phyloP scores from a whole-genome alignment of 2,797 vertebrate species.

The Gobionotothen gibberifrons region DNA sequence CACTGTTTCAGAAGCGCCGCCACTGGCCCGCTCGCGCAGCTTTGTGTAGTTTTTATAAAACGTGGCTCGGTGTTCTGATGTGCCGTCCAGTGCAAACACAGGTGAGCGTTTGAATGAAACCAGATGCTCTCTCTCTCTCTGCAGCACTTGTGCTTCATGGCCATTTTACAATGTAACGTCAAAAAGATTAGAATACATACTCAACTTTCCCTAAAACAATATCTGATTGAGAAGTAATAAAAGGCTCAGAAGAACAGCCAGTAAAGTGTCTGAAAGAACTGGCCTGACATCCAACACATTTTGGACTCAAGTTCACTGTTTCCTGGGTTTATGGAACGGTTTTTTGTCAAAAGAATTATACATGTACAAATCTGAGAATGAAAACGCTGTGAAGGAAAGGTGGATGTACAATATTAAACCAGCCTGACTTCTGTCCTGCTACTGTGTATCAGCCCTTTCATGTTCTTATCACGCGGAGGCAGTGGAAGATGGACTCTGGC shows the following conservation, averaged over 20 bases:
- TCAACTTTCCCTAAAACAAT: conserved; percentile 38
- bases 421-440: conserved; percentile 63
- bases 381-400: conserved; percentile 22
- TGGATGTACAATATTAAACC: conserved; percentile 30
- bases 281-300: conserved; percentile 30
- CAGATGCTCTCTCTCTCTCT: conserved; percentile 45
- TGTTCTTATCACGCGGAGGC: conserved; percentile 71
- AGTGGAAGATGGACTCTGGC: conserved; percentile 56
- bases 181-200: conserved; percentile 48
- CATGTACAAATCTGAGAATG: conserved; percentile 16
- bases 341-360: conserved; percentile 16
- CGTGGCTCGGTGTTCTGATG: conserved; percentile 49
- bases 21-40: conserved; percentile 32
- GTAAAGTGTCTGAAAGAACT: conserved; percentile 24
- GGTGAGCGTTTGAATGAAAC: conserved; percentile 67
- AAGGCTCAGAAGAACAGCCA: conserved; percentile 29
- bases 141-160: conserved; percentile 14
- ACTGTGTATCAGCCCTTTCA: conserved; percentile 63
- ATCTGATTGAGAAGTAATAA: conserved; percentile 37
- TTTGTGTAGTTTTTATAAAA: conserved; percentile 47
- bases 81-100: conserved; percentile 58
- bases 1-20: conserved; percentile 41
- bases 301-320: conserved; percentile 13
- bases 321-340: conserved; percentile 21
- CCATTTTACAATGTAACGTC: conserved; percentile 51